Percentiles rank a stretch among this genome's conserved stretches.
Evolutionary conservation across 1,140 invertebrate genomes (phyloP).

Genomic region (Diachasmimorpha longicaudata): DNA sequence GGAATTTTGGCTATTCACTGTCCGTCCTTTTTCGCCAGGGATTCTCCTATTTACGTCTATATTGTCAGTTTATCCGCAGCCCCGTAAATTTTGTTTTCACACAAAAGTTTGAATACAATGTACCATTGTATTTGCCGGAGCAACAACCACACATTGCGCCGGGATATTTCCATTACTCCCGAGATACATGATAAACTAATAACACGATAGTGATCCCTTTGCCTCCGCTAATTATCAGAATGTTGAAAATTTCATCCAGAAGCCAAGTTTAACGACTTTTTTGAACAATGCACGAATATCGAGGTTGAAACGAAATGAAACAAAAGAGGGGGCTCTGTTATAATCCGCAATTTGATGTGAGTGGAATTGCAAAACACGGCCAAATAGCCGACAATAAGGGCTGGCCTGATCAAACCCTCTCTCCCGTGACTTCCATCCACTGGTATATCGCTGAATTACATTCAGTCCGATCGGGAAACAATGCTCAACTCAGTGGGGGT

Average conservation of each 20-base stretch:
- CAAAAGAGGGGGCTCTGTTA: constrained; percentile 2
- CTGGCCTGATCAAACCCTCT: neutral
- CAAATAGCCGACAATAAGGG: neutral
- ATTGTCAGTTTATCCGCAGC: constrained; percentile 41
- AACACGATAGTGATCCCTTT: neutral
- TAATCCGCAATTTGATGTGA: constrained; percentile 20
- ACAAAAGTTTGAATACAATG: constrained; percentile 47
- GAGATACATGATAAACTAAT: constrained; percentile 5
- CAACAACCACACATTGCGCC: constrained; percentile 12
- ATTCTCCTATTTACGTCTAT: constrained; percentile 13
- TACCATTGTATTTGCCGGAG: constrained; percentile 34
- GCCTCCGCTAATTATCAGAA: neutral
- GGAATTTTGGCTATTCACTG: neutral
- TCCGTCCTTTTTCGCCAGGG: neutral
- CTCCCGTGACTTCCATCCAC: constrained; percentile 2
- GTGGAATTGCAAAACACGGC: neutral
- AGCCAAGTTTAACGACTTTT: neutral
- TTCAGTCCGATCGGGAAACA: constrained; percentile 19
- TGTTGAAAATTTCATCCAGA: neutral
- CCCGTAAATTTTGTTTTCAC: constrained; percentile 47
- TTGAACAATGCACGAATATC: neutral
- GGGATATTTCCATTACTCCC: constrained; percentile 1
- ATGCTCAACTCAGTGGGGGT: constrained; percentile 12
- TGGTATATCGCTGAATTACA: constrained; percentile 11
- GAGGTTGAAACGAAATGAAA: neutral